Conservation (phyloP, 1,140 invertebrate species). For the Hylaeus anthracinus region DNA sequence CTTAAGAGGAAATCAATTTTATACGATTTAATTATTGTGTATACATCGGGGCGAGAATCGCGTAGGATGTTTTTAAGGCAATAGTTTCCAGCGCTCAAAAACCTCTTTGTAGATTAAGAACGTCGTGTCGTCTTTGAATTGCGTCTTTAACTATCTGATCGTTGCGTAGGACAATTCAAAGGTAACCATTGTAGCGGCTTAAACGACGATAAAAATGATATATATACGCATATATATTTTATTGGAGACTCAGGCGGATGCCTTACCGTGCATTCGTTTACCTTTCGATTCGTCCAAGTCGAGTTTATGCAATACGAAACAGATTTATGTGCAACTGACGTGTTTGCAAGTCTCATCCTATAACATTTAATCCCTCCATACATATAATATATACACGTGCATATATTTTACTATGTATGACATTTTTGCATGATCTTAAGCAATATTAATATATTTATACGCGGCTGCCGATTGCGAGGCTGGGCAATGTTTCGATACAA, state of each 20-base stretch:
- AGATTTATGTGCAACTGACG: conserved; percentile 51
- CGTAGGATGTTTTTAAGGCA: conserved; percentile 41
- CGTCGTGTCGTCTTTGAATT: conserved; percentile 40
- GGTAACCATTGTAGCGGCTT: not conserved
- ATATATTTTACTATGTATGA: conserved; percentile 72
- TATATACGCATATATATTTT: not conserved
- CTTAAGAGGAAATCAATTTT: conserved; percentile 42
- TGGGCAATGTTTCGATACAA: conserved; percentile 5
- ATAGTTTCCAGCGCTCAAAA: conserved; percentile 37
- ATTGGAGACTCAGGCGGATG: conserved; percentile 11
- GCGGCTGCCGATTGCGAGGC: conserved; percentile 50
- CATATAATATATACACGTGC: conserved; percentile 68
- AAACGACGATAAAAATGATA: not conserved
- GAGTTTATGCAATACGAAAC: conserved; percentile 7
- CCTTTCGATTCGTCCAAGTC: conserved; percentile 11
- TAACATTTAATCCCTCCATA: conserved; percentile 75
- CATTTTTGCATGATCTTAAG: conserved; percentile 74
- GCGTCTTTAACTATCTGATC: conserved; percentile 29
- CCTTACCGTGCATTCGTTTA: not conserved
- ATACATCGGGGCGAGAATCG: conserved; percentile 38
- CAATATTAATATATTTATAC: conserved; percentile 74
- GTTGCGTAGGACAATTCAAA: conserved; percentile 35
- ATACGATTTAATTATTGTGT: conserved; percentile 46
- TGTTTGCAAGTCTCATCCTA: conserved; percentile 59
- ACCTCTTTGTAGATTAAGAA: conserved; percentile 22